Evolutionary conservation across 2,888 invertebrate genomes (phyloP).

Genomic region (Hylaea fasciaria): DNA sequence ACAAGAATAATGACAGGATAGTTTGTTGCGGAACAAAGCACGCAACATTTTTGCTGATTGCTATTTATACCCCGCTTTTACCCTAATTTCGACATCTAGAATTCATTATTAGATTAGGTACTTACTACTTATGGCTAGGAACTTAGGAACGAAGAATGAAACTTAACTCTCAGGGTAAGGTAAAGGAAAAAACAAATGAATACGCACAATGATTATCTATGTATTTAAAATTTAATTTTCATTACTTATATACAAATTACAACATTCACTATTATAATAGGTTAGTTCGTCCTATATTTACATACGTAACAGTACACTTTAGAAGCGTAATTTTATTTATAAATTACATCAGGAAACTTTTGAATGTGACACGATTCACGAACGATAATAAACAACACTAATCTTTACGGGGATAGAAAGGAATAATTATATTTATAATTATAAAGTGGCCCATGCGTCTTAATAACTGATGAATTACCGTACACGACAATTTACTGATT

Average conservation of each 20-base stretch:
- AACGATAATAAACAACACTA: slow-evolving; percentile 61
- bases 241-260: slow-evolving; percentile 85
- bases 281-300: slow-evolving; percentile 83
- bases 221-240: slow-evolving; percentile 85
- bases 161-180: neutral
- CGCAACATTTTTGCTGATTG: too few relatives aligned
- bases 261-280: slow-evolving; percentile 84
- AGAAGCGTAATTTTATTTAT: slow-evolving; percentile 82
- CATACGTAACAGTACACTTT: slow-evolving; percentile 83
- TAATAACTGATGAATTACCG: too few relatives aligned
- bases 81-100: too few relatives aligned
- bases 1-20: too few relatives aligned
- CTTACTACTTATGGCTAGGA: too few relatives aligned
- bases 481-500: too few relatives aligned
- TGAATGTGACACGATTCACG: slow-evolving; percentile 67
- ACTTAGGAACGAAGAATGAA: too few relatives aligned
- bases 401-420: slow-evolving; percentile 58
- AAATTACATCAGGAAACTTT: slow-evolving; percentile 80
- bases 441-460: neutral
- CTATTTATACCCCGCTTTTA: too few relatives aligned
- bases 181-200: slow-evolving; percentile 55
- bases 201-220: slow-evolving; percentile 80
- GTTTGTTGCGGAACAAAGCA: too few relatives aligned
- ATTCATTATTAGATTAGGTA: too few relatives aligned
- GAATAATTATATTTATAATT: slow-evolving; percentile 6